Percentiles rank a stretch among this genome's conserved stretches.
Evolutionary conservation across 2,797 vertebrate genomes (phyloP).

Genomic region (Tenualosa ilisha): DNA sequence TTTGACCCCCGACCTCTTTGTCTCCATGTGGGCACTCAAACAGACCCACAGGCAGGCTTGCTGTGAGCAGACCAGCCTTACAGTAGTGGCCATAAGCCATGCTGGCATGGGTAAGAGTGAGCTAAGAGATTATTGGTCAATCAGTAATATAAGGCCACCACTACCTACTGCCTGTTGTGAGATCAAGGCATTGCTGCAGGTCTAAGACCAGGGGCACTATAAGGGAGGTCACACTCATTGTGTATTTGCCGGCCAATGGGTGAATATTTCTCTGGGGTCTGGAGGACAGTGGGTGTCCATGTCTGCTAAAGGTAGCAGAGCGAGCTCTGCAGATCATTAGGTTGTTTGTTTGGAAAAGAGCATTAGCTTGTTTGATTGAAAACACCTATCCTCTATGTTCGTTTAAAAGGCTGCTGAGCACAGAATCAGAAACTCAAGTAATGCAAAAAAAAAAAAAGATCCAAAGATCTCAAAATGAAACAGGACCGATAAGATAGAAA

Average conservation of each 20-base stretch:
- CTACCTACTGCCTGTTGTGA: neutral
- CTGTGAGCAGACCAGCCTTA: neutral
- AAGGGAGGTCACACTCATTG: neutral
- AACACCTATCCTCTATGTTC: neutral
- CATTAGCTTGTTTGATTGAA: neutral
- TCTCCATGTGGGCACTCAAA: neutral
- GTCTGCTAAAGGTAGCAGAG: neutral
- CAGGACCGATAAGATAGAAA: conserved; percentile 11
- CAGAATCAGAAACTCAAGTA: neutral
- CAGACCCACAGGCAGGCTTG: neutral
- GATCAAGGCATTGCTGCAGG: neutral
- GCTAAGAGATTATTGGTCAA: neutral
- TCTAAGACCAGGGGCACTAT: neutral
- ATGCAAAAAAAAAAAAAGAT: neutral
- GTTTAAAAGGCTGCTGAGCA: neutral
- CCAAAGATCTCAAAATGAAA: neutral
- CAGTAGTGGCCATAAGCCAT: neutral
- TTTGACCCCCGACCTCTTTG: neutral
- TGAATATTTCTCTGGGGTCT: neutral
- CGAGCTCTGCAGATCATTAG: neutral
- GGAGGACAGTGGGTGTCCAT: neutral
- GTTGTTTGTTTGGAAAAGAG: neutral
- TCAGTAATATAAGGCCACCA: neutral
- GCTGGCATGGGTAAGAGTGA: neutral
- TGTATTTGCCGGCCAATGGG: neutral